Evolutionary conservation across 2,797 vertebrate genomes (phyloP).

Genomic region (Kryptolebias ocellatus): DNA sequence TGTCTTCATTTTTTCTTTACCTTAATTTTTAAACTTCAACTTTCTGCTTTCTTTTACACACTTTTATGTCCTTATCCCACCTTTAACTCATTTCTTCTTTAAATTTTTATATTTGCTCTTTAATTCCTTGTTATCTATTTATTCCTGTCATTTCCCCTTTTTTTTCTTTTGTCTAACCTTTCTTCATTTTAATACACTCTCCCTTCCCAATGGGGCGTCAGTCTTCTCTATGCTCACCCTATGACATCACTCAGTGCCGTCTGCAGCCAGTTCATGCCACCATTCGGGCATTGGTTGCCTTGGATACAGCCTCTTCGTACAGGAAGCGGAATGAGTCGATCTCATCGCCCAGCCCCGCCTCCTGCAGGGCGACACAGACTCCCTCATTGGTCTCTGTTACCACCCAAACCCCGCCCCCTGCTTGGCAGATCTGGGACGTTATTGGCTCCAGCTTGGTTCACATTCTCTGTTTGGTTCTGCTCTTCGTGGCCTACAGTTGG

Average conservation of each 20-base stretch:
- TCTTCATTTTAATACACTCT: slow-evolving; percentile 4
- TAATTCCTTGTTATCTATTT: background rate
- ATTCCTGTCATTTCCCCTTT: background rate
- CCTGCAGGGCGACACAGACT: slow-evolving; percentile 32
- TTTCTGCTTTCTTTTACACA: background rate
- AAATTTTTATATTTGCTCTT: background rate
- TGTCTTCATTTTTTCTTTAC: background rate
- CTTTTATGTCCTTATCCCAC: background rate
- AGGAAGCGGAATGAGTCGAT: slow-evolving; percentile 51
- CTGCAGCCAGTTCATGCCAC: slow-evolving; percentile 87
- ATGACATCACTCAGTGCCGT: slow-evolving; percentile 93
- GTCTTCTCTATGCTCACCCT: slow-evolving; percentile 94
- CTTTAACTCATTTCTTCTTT: background rate
- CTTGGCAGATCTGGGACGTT: slow-evolving; percentile 93
- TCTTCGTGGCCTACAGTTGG: slow-evolving; percentile 92
- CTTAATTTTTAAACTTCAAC: background rate
- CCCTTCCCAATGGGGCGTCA: slow-evolving; percentile 75
- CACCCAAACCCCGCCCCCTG: slow-evolving; percentile 86
- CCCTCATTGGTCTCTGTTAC: slow-evolving; percentile 66
- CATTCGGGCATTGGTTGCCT: slow-evolving; percentile 88
- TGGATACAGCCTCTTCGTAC: slow-evolving; percentile 76
- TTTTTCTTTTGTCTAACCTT: background rate
- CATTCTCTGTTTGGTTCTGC: slow-evolving; percentile 90
- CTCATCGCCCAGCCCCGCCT: slow-evolving; percentile 31
- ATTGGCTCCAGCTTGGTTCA: slow-evolving; percentile 93